Evolutionary conservation across 2,797 vertebrate species (phyloP).

Genomic region (Mico argentatus): DNA sequence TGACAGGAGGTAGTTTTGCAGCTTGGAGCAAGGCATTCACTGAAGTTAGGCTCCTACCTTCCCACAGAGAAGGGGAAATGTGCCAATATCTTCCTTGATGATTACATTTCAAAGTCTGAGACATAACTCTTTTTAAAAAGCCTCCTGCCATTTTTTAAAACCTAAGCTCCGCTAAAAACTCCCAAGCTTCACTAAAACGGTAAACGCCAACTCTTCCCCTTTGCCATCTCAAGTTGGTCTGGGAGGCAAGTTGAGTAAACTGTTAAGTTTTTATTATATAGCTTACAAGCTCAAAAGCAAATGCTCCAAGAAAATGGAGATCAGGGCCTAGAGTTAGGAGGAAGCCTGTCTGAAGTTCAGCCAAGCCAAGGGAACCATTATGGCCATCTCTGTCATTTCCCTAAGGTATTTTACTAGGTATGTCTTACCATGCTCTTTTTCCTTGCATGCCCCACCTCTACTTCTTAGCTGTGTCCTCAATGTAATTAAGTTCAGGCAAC

Average conservation of each 20-base stretch:
- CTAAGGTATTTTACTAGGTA: background rate
- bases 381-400: background rate
- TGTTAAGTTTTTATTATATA: background rate
- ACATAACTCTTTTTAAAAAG: background rate
- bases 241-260: background rate
- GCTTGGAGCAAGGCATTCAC: background rate
- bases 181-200: background rate
- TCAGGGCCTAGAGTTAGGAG: background rate
- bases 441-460: fast-evolving
- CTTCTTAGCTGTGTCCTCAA: background rate
- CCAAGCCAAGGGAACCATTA: background rate
- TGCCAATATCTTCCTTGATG: background rate
- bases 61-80: too few species aligned
- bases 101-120: background rate
- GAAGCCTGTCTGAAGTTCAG: background rate
- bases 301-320: background rate
- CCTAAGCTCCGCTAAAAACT: background rate
- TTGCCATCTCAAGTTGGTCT: background rate
- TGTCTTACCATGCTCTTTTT: background rate
- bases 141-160: background rate
- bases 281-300: background rate
- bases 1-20: background rate
- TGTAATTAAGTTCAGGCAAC: conserved; percentile 22
- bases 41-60: background rate
- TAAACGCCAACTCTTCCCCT: background rate